Percentiles rank a stretch among this genome's conserved stretches.
Evolutionary conservation across 2,797 vertebrate species (phyloP).

Genomic region (Graptemys geographica): DNA sequence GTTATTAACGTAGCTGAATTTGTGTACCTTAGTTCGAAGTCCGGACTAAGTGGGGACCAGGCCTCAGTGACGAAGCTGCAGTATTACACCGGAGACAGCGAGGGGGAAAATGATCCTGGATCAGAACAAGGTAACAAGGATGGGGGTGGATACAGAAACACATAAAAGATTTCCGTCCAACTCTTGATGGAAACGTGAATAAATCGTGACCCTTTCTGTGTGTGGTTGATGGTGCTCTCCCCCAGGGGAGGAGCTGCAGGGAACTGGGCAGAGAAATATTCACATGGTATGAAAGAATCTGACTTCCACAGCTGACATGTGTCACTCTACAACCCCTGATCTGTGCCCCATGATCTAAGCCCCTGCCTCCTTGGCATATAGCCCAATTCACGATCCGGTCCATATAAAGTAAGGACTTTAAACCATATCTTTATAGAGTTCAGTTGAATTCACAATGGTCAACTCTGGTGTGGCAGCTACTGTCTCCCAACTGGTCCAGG

Average conservation of each 20-base stretch:
- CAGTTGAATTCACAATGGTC: background rate
- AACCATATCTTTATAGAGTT: background rate
- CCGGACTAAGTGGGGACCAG: too few species aligned
- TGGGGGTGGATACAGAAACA: background rate
- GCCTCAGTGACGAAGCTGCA: background rate
- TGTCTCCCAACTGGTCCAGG: background rate
- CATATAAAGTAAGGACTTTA: background rate
- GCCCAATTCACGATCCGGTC: background rate
- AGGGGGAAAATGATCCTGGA: background rate
- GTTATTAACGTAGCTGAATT: too few species aligned
- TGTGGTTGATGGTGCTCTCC: background rate
- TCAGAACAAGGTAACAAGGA: background rate
- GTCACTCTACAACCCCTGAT: background rate
- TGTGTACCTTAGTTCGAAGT: too few species aligned
- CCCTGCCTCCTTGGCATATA: background rate
- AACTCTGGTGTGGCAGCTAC: background rate
- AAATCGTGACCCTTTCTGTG: background rate
- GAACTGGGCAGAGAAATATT: background rate
- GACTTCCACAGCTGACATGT: background rate
- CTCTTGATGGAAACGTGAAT: background rate
- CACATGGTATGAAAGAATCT: background rate
- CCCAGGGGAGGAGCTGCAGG: background rate
- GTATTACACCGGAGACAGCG: rapidly evolving
- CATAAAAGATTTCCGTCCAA: background rate
- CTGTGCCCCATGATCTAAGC: background rate